These are phyloP conservation scores for Chromis chromis DNA, from an alignment of 2,797 vertebrate species.

Conservation along the genomic window DNA sequence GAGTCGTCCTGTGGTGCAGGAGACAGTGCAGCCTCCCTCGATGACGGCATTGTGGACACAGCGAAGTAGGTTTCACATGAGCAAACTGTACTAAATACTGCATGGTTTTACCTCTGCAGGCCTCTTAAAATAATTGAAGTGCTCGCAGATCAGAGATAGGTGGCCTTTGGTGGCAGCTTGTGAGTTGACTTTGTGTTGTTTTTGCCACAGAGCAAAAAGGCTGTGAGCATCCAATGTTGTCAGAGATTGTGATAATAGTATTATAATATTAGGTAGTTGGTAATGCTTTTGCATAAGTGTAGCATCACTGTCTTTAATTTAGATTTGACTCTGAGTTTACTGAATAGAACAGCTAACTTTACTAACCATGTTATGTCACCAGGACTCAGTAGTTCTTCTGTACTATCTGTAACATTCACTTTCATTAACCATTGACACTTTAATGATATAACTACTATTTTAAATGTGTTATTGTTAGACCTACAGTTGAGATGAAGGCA, in stretches of 20 bases:
- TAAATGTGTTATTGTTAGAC: not conserved
- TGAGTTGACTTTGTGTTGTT: not conserved
- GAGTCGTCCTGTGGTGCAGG: constrained; percentile 63
- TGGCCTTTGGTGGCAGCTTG: not conserved
- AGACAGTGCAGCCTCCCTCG: constrained; percentile 66
- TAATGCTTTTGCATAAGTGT: too few relatives aligned
- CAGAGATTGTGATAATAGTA: too few relatives aligned
- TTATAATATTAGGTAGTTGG: not conserved
- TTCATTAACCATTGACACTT: not conserved
- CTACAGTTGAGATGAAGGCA: not conserved
- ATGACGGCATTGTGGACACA: constrained; percentile 59
- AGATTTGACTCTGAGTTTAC: too few relatives aligned
- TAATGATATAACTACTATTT: not conserved
- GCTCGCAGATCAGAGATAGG: not conserved
- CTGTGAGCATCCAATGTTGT: too few relatives aligned
- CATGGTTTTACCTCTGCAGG: not conserved
- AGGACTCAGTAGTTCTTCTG: too few relatives aligned
- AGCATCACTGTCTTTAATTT: too few relatives aligned
- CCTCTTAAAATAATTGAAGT: not conserved
- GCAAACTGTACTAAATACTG: not conserved
- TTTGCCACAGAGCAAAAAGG: not conserved
- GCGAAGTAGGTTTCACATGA: constrained; percentile 72
- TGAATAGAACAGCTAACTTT: too few relatives aligned
- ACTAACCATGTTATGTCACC: too few relatives aligned
- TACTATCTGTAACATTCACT: too few relatives aligned